phyloP scores from a whole-genome alignment of 2,888 invertebrate genomes.

The Fabriciana adippe region DNA sequence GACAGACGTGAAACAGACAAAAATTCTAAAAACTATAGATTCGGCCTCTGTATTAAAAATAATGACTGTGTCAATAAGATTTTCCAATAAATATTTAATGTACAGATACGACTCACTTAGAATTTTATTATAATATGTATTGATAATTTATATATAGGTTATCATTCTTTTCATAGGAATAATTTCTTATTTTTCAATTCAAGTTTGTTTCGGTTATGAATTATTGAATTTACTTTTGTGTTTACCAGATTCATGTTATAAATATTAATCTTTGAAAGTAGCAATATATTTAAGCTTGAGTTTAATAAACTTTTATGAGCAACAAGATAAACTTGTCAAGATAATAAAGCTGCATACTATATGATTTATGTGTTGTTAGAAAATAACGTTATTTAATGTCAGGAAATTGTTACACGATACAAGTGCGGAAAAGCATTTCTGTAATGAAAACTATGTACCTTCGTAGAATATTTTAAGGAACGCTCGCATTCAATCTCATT shows the following conservation, averaged over 20 bases:
- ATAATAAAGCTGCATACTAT: conserved; percentile 2
- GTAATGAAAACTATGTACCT: conserved; percentile 22
- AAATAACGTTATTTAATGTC: conserved; percentile 17
- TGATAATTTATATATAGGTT: no score
- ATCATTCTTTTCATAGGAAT: no score
- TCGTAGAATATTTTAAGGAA: conserved; percentile 15
- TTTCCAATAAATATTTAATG: no score
- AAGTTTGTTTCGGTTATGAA: no score
- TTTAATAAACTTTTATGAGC: conserved; percentile 10
- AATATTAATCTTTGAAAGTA: conserved; percentile 4
- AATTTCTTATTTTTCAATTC: no score
- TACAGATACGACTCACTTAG: no score
- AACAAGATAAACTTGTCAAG: conserved; percentile 1
- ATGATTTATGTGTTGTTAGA: conserved; percentile 14
- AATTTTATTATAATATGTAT: no score
- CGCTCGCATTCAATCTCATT: conserved; percentile 17
- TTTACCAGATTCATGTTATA: neutral
- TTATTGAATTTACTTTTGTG: neutral
- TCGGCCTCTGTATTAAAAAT: no score
- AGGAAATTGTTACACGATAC: conserved; percentile 13
- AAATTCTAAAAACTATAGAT: no score
- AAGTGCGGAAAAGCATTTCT: conserved; percentile 17
- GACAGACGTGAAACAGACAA: no score
- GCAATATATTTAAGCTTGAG: conserved; percentile 9
- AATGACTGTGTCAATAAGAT: no score